phyloP scores from a whole-genome alignment of 2,888 invertebrate species.

The Nebria salina region DNA sequence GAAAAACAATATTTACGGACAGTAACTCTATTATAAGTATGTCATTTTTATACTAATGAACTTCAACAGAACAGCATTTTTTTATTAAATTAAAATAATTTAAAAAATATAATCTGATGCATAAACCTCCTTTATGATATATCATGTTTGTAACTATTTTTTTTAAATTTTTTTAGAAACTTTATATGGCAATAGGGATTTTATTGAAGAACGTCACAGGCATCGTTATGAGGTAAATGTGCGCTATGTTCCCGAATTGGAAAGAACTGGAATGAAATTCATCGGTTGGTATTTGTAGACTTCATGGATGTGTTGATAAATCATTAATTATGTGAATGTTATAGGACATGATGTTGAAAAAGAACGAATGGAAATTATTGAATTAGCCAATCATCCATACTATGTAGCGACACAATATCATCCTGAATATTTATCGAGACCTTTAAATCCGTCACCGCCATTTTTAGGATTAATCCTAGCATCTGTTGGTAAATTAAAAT shows the following conservation, averaged over 20 bases:
- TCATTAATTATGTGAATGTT: background rate
- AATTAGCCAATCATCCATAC: conserved; percentile 87
- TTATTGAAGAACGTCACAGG: conserved; percentile 93
- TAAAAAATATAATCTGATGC: background rate
- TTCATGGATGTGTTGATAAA: background rate
- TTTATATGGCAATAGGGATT: conserved; percentile 79
- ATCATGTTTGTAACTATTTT: background rate
- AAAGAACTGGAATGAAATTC: conserved; percentile 86
- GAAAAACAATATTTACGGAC: conserved; percentile 82
- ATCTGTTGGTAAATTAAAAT: conserved; percentile 81
- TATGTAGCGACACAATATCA: conserved; percentile 98
- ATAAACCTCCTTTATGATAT: background rate
- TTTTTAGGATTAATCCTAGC: conserved; percentile 95
- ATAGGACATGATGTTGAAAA: conserved; percentile 77
- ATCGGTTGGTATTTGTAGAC: conserved; percentile 69
- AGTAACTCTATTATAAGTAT: conserved; percentile 71
- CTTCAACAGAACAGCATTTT: background rate
- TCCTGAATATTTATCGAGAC: conserved; percentile 95
- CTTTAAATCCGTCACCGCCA: conserved; percentile 91
- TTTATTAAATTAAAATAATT: too few relatives aligned
- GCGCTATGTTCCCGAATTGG: conserved; percentile 79
- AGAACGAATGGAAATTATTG: conserved; percentile 93
- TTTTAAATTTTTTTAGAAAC: conserved; percentile 65
- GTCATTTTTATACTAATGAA: conserved; percentile 50
- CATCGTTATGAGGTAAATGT: conserved; percentile 99